phyloP scores from a whole-genome alignment of 2,797 vertebrate genomes.

The Ataeniobius toweri region DNA sequence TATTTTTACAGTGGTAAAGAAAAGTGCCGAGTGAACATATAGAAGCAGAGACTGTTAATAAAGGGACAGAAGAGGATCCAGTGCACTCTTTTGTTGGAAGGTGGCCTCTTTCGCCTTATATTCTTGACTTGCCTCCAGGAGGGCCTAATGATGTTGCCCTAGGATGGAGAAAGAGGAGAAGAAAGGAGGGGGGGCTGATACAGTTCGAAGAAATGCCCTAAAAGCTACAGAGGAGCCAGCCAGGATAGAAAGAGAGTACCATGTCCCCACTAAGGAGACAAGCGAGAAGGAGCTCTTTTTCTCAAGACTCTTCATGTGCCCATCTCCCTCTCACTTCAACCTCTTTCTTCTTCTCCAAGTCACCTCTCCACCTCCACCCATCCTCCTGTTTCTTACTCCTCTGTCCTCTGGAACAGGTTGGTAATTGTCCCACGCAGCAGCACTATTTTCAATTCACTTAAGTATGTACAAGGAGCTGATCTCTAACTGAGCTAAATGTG shows the following conservation, averaged over 20 bases:
- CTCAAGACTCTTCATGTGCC: slow-evolving; percentile 73
- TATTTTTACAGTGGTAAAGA: slow-evolving; percentile 46
- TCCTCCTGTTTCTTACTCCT: slow-evolving; percentile 46
- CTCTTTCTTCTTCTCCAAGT: slow-evolving; percentile 63
- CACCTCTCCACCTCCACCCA: slow-evolving; percentile 63
- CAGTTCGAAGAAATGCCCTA: slow-evolving; percentile 81
- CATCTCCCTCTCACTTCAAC: slow-evolving; percentile 74
- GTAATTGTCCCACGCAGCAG: slow-evolving; percentile 62
- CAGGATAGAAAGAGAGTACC: slow-evolving; percentile 60
- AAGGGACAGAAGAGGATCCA: slow-evolving; percentile 61
- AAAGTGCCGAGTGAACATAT: slow-evolving; percentile 58
- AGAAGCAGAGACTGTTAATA: slow-evolving; percentile 73
- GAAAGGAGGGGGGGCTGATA: slow-evolving; percentile 72
- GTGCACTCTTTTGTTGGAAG: slow-evolving; percentile 72
- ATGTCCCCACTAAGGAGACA: slow-evolving; percentile 66
- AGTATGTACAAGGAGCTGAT: slow-evolving; percentile 65
- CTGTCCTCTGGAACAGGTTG: slow-evolving; percentile 50
- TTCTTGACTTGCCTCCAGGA: slow-evolving; percentile 92
- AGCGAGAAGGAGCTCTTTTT: slow-evolving; percentile 69
- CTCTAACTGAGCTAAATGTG: slow-evolving; percentile 54
- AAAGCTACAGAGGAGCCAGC: slow-evolving; percentile 49
- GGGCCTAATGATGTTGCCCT: slow-evolving; percentile 83
- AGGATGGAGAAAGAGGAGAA: slow-evolving; percentile 49
- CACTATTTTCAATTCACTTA: slow-evolving; percentile 65
- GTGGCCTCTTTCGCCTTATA: slow-evolving; percentile 90